Base-by-base conservation (phyloP, 2,888 invertebrate genomes). In the Drosophila neutralis region DNA sequence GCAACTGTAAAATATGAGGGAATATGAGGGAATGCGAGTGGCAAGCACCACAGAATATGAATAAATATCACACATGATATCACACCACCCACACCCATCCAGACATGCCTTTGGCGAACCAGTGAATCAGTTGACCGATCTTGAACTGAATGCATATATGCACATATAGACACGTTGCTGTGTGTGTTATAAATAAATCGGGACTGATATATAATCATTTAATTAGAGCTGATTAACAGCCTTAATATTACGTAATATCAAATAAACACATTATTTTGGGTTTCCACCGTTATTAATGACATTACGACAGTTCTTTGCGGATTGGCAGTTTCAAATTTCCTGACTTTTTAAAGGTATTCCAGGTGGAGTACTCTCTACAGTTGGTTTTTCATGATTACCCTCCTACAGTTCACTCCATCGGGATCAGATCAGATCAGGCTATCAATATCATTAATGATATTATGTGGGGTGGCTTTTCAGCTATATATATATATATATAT, bases 131-230 rank as follows among this genome's bases (percentile, higher is more conserved):
- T 36, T 49, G 42, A 29, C 56, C 68, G 56, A 80, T 51, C 58
- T 63, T 36, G 49, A 24, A 45, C 45, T 45, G 45, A 24, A 24
- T 24, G 64, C 29, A 59, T 62, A 49, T 53, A 31, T 52, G 51
- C 21, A 48, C 38, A 57, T 53, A 38, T 27, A 54, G 58, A 69
- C 80, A 69, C 80, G 80, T 68, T 67, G 66, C n/a, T 38, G 8
- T 27, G 45, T 18, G 11, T 21, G 33, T 7, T 7, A 45, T 4
- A 2, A 7, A 10, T 40, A 40, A 40, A 40, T 40, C 38, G n/a
- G 15, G 15, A 33, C 10, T 33, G 33, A 33, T 33, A 2, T 38
- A 38, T 38, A 15, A 15, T 18, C 18, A 18, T 38, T 38, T 18
- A 38, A 38, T 38, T 38, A 0, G 18, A 18, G 7, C 18, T 4